Base-by-base conservation (phyloP, 92 coral and sea anemone species). In the Epizoanthus fatuus region DNA sequence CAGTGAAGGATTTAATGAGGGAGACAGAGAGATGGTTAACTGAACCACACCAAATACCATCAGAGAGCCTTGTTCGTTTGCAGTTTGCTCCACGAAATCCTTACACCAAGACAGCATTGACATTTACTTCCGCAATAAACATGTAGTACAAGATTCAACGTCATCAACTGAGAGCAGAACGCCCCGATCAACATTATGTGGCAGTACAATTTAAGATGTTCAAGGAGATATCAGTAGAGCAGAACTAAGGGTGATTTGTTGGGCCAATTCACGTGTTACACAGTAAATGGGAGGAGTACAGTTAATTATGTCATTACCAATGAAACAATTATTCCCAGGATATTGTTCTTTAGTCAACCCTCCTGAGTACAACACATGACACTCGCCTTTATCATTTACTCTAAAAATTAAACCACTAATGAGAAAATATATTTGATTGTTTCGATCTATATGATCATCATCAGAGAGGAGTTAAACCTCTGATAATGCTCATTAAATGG, bases 21-120 rank as follows among this genome's bases (percentile, higher is more conserved):
- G 5, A 66, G 64, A 77, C 84, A n/a, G 52, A 63, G 63, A 25
- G 82, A 12, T 16, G 69, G 4, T 82, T 77, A 17, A 75, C 83
- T 7, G 87, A 68, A 32, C 81, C 73, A n/a, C 67, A 69, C 19
- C 86, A 86, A 7, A 80, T 87, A n/a, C 84, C 92, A 8, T 82
- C 88, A 0, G 69, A 53, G 52, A 42, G 79, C 68, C 66, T 81
- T 9, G 87, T 88, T 7, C 25, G 92, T n/a, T 63, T 88, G 32
- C 92, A 88, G 84, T 82, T 88, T 76, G n/a, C 87, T 32, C 88
- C 88, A 57, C 65, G 65, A 70, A 87, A 81, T 75, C 92, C 79
- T 3, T 88, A 75, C 29, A 20, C 88, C 32, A 51, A 81, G 35
- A 74, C 74, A 7, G 80, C 92, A 14, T 74, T 81, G 20, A 40